phyloP scores from a whole-genome alignment of 2,888 invertebrate species.

The Aphidoletes aphidimyza region DNA sequence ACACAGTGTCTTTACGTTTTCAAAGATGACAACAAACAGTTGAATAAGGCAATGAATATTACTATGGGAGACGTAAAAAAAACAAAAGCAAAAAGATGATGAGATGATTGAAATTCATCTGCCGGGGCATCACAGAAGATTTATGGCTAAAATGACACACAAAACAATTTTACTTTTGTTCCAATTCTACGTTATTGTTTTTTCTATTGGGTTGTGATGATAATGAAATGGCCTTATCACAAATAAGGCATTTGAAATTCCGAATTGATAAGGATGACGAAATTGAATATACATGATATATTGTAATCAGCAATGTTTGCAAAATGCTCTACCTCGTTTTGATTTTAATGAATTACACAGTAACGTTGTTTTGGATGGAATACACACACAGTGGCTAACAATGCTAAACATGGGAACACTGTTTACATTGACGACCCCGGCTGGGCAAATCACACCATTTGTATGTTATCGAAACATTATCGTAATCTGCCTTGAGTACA shows the following conservation, averaged over 20 bases:
- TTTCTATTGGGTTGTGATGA: not conserved
- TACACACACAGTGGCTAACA: too few relatives aligned
- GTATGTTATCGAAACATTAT: slow-evolving; percentile 38
- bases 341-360: not conserved
- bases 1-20: not conserved
- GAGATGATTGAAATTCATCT: not conserved
- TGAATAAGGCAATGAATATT: too few relatives aligned
- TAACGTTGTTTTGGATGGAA: not conserved
- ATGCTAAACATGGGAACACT: too few relatives aligned
- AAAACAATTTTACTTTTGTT: too few relatives aligned
- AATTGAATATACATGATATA: not conserved
- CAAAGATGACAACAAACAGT: not conserved
- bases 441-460: not conserved
- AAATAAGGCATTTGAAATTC: too few relatives aligned
- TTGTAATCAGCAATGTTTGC: not conserved
- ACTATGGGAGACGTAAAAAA: too few relatives aligned
- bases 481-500: slow-evolving; percentile 5
- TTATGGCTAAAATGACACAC: too few relatives aligned
- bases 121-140: too few relatives aligned
- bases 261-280: slow-evolving; percentile 24
- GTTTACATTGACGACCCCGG: too few relatives aligned
- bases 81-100: not conserved
- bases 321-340: not conserved
- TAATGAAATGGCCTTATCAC: not conserved
- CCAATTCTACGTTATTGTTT: not conserved